Conservation (phyloP, 1,140 invertebrate genomes). For the Drosophila nebulosa region DNA sequence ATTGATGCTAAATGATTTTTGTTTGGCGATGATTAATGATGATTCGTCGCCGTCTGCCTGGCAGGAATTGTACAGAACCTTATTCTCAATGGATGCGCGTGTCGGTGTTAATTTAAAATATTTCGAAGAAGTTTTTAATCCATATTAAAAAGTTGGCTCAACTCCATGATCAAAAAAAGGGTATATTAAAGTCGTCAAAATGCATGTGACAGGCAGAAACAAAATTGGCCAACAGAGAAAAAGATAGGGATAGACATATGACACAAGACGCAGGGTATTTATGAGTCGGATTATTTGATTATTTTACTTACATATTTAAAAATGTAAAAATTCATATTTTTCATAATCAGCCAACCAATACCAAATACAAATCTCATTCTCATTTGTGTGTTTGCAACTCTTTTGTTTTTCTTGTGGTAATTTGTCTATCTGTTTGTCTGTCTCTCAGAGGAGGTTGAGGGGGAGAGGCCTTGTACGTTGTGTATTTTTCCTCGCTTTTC, state of each 20-base stretch:
- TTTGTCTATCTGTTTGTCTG: constrained; percentile 15
- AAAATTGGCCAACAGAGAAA: too few relatives aligned
- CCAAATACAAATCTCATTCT: background rate
- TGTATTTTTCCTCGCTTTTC: constrained; percentile 39
- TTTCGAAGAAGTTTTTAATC: constrained; percentile 31
- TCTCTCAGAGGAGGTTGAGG: background rate
- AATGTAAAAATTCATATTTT: background rate
- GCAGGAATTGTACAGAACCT: background rate
- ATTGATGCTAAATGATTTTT: constrained; percentile 6
- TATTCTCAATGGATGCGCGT: background rate
- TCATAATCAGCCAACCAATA: too few relatives aligned
- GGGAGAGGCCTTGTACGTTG: constrained; percentile 3
- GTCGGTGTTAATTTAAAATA: constrained; percentile 41
- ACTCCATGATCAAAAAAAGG: too few relatives aligned
- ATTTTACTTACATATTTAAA: too few relatives aligned
- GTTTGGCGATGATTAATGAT: background rate
- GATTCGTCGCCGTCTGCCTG: background rate
- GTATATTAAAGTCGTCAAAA: too few relatives aligned
- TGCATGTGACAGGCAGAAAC: too few relatives aligned
- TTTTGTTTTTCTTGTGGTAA: constrained; percentile 4
- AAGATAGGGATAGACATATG: too few relatives aligned
- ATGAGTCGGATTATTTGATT: too few relatives aligned
- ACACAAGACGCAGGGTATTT: too few relatives aligned
- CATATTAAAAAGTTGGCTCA: background rate
- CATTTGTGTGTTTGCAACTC: background rate